Base-by-base conservation (phyloP, 1,140 invertebrate species). In the Anastrepha obliqua region DNA sequence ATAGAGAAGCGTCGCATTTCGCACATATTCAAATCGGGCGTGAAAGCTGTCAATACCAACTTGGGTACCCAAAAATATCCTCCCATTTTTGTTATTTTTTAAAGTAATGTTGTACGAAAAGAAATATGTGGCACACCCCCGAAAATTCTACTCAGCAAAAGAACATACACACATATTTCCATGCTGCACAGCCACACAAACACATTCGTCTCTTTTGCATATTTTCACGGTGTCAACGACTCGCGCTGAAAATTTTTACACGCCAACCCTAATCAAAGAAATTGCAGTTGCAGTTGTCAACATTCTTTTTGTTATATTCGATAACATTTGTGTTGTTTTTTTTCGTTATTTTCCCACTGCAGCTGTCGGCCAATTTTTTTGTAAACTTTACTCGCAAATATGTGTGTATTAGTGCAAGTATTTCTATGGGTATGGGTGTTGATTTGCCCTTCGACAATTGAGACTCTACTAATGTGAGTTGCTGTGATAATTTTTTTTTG, bases 21-120 rank as follows among this genome's bases (percentile, higher is more conserved):
- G 20, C 74, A 81, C 51, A 81, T 55, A 81, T 51, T 51, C 74
- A 81, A 81, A 81, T 81, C 74, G 74, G 44, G 29, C 44, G 47
- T 51, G 51, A 55, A 29, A 81, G 74, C 74, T 81, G 74, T 81
- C 74, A 81, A 13, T 58, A 81, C 15, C 20, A 51, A 78, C 51
- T 55, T 55, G 6, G 51, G 51, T 11, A 55, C 15, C 60, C n/a
- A 17, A 62, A 62, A 62, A 15, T 1, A 15, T 62, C 9, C 4
- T 62, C 60, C 11, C 6, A 55, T 55, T 11, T 55, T 6, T 55
- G 51, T 55, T 55, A 8, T 55, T 55, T 55, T 55, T 55, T 55
- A 55, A 29, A 29, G 29, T 29, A 29, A 29, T 29, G 29, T 29
- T 29, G 29, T 29, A 29, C 29, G 29, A 29, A 29, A 29, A 55